Evolutionary conservation across 2,888 invertebrate species (phyloP).

Genomic region (Druceiella hillmani): DNA sequence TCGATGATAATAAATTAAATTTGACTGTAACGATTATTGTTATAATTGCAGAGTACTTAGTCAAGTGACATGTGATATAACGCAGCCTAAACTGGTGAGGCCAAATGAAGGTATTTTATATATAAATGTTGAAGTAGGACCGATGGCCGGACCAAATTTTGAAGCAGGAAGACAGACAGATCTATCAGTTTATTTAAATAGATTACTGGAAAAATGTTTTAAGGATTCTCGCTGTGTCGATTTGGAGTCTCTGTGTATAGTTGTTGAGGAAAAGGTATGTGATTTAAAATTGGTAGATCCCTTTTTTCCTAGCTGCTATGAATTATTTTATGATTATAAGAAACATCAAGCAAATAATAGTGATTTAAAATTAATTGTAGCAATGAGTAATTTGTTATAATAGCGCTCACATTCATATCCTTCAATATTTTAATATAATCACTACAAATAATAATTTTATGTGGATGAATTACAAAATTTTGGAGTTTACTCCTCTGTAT

Average conservation of each 20-base stretch:
- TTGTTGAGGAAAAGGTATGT: slow-evolving; percentile 80
- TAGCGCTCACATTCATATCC: no score
- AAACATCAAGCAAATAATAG: no score
- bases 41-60: slow-evolving; percentile 66
- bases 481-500: no score
- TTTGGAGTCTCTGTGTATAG: slow-evolving; percentile 91
- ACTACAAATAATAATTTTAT: no score
- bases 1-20: slow-evolving; percentile 2
- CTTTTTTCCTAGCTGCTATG: no score
- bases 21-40: slow-evolving; percentile 3
- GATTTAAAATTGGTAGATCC: no score
- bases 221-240: slow-evolving; percentile 90
- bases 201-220: slow-evolving; percentile 81
- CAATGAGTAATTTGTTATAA: no score
- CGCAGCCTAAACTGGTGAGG: slow-evolving; percentile 75
- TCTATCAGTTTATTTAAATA: slow-evolving; percentile 65
- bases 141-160: slow-evolving; percentile 81
- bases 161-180: slow-evolving; percentile 74
- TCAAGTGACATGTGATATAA: slow-evolving; percentile 85
- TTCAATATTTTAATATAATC: no score
- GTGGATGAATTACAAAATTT: no score
- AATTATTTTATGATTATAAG: no score
- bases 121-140: slow-evolving; percentile 82
- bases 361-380: no score
- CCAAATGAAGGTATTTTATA: slow-evolving; percentile 85